A percentile compares a stretch with the other conserved stretches of the same genome.
These are phyloP conservation scores for Guaruba guarouba DNA, from an alignment of 2,113 vertebrate genomes.

Conservation along the genomic window DNA sequence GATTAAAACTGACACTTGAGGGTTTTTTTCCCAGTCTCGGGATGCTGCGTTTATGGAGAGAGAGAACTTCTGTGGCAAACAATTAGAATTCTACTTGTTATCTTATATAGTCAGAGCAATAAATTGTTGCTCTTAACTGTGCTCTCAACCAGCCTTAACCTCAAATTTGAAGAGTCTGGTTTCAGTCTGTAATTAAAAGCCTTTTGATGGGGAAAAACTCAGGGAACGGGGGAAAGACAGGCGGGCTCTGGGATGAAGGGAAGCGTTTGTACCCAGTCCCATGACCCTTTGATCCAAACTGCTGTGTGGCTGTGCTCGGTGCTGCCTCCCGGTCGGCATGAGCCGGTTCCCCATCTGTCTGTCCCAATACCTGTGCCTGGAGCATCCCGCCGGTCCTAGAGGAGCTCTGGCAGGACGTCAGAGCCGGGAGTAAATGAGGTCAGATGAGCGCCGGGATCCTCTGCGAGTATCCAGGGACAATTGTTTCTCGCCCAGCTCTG, in stretches of 20 bases:
- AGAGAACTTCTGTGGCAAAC: background rate
- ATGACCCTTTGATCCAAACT: background rate
- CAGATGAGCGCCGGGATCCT: background rate
- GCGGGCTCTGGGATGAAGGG: background rate
- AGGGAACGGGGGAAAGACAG: background rate
- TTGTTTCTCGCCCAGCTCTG: background rate
- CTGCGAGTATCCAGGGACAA: background rate
- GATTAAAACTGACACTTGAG: background rate
- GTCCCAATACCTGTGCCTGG: fast-evolving
- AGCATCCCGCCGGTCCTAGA: background rate
- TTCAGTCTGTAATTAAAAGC: slow-evolving; percentile 32
- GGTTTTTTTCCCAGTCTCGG: background rate
- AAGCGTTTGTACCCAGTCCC: fast-evolving
- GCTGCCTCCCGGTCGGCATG: fast-evolving
- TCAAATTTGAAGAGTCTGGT: background rate
- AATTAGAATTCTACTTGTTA: background rate
- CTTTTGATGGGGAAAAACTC: background rate
- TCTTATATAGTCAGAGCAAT: background rate
- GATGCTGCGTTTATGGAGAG: background rate
- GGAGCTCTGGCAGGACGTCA: background rate
- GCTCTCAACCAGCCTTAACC: background rate
- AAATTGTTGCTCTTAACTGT: background rate
- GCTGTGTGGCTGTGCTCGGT: fast-evolving
- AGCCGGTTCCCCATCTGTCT: fast-evolving
- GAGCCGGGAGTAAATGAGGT: slow-evolving; percentile 14